Evolutionary conservation across 2,888 invertebrate species (phyloP), one percentile per base, ranked within the genome.

Genomic region (Anoplius nigerrimus): DNA sequence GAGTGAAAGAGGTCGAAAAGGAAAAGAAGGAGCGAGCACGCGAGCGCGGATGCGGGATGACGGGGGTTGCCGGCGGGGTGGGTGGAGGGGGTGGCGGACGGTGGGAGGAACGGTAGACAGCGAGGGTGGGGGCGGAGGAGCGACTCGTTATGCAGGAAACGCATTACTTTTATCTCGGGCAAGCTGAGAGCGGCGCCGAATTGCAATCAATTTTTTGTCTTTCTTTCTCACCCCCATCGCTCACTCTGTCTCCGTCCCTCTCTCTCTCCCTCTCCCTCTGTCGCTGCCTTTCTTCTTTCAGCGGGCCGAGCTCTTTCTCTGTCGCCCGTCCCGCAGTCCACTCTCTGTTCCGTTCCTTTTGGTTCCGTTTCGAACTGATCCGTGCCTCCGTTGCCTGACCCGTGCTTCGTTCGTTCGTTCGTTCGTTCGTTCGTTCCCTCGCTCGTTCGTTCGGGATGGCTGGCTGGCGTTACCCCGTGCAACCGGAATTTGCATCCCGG

Each of bases 401-500:
- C 71, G 74, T 72, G 76, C 72, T 74, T 77, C 78, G 76, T 48
- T 48, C 48, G 18, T 48, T 48, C 48, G 48, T 48, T 48, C 48
- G 65, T 58, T 56, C 48, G 48, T 48, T 48, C 53, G 69, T 58
- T 65, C 68, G 67, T 71, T 71, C 82, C 74, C 73, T 72, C 80
- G 78, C 69, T 75, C 78, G 73, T 73, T 74, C 76, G 81, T 79
- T 80, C 76, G 71, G 76, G 76, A 72, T 76, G 77, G 78, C 75
- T 78, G 81, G 73, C 72, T 78, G 81, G 84, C 85, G 85, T 85
- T 86, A 86, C 83, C 82, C 84, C 82, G 80, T 85, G 86, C 85
- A 84, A 84, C 82, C 78, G 85, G 86, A 86, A 88, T 88, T 88
- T 88, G 88, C 88, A 88, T 88, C 85, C 82, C 82, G 86, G 84